phyloP scores from a whole-genome alignment of 2,888 invertebrate genomes.

The Bugulina stolonifera region DNA sequence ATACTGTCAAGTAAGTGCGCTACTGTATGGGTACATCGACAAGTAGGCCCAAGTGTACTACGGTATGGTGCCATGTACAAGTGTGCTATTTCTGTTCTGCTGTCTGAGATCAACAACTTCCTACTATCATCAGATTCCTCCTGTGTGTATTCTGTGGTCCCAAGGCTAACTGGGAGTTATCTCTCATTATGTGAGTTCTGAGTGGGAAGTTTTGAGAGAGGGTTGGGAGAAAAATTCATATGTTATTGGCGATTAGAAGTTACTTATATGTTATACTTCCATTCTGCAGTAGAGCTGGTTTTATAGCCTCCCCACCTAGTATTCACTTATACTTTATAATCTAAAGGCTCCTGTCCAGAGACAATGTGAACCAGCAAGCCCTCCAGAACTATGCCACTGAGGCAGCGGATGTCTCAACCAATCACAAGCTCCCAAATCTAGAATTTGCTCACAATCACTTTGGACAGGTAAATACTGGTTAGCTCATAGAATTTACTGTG shows the following conservation, averaged over 20 bases:
- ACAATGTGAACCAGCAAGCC: constrained; percentile 84
- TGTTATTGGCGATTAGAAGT: too few species aligned
- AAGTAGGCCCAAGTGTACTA: too few species aligned
- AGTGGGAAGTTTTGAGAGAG: not conserved
- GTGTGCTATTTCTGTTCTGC: constrained; percentile 69
- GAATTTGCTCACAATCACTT: constrained; percentile 97
- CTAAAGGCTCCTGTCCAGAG: constrained; percentile 65
- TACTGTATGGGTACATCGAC: too few species aligned
- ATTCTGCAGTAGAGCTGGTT: too few species aligned
- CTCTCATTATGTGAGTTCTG: not conserved
- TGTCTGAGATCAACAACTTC: too few species aligned
- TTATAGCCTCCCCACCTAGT: too few species aligned
- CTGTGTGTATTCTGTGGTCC: not conserved
- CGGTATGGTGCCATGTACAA: constrained; percentile 17
- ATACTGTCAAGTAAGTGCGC: constrained; percentile 16
- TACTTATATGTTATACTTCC: too few species aligned
- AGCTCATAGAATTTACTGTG: not conserved
- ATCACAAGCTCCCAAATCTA: constrained; percentile 54
- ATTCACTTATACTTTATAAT: not conserved
- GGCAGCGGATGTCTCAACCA: constrained; percentile 71
- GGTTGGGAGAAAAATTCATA: too few species aligned
- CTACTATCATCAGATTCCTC: too few species aligned
- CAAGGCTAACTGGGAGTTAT: not conserved
- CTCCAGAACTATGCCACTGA: constrained; percentile 85
- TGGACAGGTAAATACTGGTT: constrained; percentile 65